phyloP scores from a whole-genome alignment of 30 jellyfish, hydroid and myxozoan species.

The Chrysaora quinquecirrha region DNA sequence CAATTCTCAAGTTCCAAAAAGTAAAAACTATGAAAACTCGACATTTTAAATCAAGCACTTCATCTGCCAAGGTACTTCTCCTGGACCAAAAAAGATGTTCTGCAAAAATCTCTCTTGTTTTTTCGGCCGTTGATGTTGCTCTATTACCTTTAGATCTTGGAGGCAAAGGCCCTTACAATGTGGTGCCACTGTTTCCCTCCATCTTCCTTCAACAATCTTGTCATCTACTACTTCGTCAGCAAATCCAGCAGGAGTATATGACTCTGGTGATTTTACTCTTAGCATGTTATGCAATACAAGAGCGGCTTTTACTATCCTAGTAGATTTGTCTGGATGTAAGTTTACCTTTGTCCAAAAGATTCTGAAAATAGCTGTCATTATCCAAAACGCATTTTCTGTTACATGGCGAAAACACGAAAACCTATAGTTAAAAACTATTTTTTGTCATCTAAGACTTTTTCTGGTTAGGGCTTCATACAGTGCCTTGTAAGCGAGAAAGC shows the following conservation, averaged over 20 bases:
- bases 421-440: slow-evolving; percentile 16
- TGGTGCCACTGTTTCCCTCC: too few species aligned
- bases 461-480: slow-evolving; percentile 50
- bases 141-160: slow-evolving; percentile 1
- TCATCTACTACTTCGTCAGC: too few species aligned
- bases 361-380: too few species aligned
- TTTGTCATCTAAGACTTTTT: too few species aligned
- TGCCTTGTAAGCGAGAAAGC: slow-evolving; percentile 10
- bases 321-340: slow-evolving; percentile 13
- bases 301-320: slow-evolving; percentile 19
- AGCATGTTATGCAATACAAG: slow-evolving; percentile 24
- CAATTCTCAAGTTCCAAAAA: too few species aligned
- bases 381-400: slow-evolving; percentile 12
- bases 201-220: too few species aligned
- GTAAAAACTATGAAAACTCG: too few species aligned
- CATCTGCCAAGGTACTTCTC: slow-evolving; percentile 4
- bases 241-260: too few species aligned
- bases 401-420: background rate
- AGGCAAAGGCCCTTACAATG: background rate
- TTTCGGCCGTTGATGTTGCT: background rate
- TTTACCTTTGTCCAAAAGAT: slow-evolving; percentile 1
- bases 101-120: too few species aligned
- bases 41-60: too few species aligned
- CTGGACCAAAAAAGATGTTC: slow-evolving; percentile 1
- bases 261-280: too few species aligned